Base-by-base conservation (phyloP, 2,113 vertebrate species). In the Saccopteryx leptura region DNA sequence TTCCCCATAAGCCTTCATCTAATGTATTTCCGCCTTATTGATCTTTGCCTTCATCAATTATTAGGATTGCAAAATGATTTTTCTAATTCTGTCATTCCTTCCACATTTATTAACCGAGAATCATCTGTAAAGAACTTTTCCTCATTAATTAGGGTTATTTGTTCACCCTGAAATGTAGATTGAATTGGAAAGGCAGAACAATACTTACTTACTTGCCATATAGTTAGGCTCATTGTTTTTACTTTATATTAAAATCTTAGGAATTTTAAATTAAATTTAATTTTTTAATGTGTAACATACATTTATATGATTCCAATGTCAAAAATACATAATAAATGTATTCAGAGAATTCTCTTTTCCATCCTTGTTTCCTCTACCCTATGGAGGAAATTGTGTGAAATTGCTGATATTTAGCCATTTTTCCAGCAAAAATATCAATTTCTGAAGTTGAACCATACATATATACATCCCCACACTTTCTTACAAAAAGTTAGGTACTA, bases 251-350 rank as follows among this genome's bases (percentile, higher is more conserved):
- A 79, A 90, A 80, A 85, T 90, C 24, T 58, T 86, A 80, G 33
- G 18, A 93, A 52, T 61, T 83, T 92, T n/a, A 76, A 83, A 68
- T 61, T 88, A 83, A 82, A 88, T 78, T 48, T 19, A 87, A 90
- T 46, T 46, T 72, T 72, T 83, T 79, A 85, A 74, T 50, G 33
- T 39, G 13, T 33, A 93, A 74, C 12, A 72, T 23, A 83, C 39
- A 80, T 80, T 85, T 91, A 39, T 60, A 23, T 60, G 18, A 96
- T 72, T 89, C 33, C 33, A 93, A 2, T 58, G 23, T 72, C 39
- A 80, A 85, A 90, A 58, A 50, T 92, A 46, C 10, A 52, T 72
- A 79, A 52, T 13, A 85, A 21, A 78, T 84, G 33, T 39, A 80
- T 46, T 86, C 81, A 74, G 13, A 86, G 61, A 91, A 33, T 18